phyloP scores from a whole-genome alignment of 2,797 vertebrate species.

The Chelidonichthys spinosus region DNA sequence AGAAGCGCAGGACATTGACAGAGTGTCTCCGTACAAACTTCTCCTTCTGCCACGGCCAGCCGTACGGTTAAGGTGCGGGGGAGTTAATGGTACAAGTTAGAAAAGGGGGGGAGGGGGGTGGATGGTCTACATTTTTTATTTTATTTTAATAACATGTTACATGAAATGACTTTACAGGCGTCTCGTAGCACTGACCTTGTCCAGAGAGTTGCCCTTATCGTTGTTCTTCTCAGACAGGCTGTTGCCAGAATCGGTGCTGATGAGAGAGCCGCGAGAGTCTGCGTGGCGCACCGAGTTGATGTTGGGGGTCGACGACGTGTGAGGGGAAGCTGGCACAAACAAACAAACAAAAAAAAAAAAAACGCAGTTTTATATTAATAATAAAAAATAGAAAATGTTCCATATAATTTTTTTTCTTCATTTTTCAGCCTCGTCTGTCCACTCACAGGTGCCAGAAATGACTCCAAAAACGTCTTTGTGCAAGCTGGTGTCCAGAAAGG shows the following conservation, averaged over 20 bases:
- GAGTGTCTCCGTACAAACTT: constrained; percentile 90
- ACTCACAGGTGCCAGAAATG: constrained; percentile 95
- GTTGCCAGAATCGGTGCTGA: constrained; percentile 95
- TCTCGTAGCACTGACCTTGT: constrained; percentile 87
- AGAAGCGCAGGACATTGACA: constrained; percentile 81
- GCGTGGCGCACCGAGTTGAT: constrained; percentile 91
- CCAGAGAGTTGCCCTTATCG: constrained; percentile 93
- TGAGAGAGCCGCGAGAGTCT: constrained; percentile 94
- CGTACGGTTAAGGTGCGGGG: constrained; percentile 20
- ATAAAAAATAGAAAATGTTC: background rate
- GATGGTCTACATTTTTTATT: too few species aligned
- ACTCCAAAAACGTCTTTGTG: constrained; percentile 96
- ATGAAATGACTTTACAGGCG: background rate
- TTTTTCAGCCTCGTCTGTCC: background rate
- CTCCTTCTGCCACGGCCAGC: constrained; percentile 86
- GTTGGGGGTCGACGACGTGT: constrained; percentile 92
- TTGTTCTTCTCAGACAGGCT: constrained; percentile 91
- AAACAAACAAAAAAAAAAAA: too few species aligned
- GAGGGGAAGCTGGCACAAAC: constrained; percentile 88
- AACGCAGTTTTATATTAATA: background rate
- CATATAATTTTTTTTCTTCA: background rate
- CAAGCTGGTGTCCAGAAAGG: constrained; percentile 89
- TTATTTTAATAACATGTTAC: background rate
- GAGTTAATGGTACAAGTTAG: constrained; percentile 75
- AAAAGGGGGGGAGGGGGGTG: constrained; percentile 21